phyloP scores from a whole-genome alignment of 53 echinoderm and acorn worm species.

The Mesocentrotus franciscanus region DNA sequence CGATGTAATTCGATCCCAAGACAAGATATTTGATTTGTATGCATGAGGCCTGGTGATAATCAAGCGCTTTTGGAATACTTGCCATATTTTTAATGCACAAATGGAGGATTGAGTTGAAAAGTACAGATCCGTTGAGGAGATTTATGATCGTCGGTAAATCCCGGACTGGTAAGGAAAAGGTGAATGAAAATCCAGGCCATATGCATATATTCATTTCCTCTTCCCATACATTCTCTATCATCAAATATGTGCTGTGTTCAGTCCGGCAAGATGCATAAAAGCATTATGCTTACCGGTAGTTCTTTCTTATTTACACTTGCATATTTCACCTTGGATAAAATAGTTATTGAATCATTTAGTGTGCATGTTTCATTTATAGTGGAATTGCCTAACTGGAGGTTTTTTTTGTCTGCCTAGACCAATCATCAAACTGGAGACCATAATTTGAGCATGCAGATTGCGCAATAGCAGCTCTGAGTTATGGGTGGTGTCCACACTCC shows the following conservation, averaged over 20 bases:
- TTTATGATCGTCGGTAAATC: slow-evolving; percentile 50
- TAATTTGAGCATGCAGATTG: too few species aligned
- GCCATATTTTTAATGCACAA: slow-evolving; percentile 49
- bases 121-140: slow-evolving; percentile 29
- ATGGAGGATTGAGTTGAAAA: slow-evolving; percentile 17
- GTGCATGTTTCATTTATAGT: too few species aligned
- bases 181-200: slow-evolving; percentile 39
- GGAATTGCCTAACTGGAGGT: too few species aligned
- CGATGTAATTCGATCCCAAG: background rate
- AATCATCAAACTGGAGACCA: too few species aligned
- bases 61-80: slow-evolving; percentile 43
- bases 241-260: background rate
- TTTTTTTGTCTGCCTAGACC: too few species aligned
- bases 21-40: slow-evolving; percentile 56
- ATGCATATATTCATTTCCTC: slow-evolving; percentile 2
- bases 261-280: background rate
- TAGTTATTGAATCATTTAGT: too few species aligned
- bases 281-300: background rate
- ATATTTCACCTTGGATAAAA: background rate
- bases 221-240: background rate
- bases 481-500: too few species aligned
- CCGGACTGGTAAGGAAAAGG: background rate
- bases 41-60: slow-evolving; percentile 5
- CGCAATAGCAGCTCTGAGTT: too few species aligned
- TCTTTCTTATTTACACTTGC: background rate